Conservation (phyloP, 35 echinoderm and acorn worm species). For the Ophioderma brevispina region DNA sequence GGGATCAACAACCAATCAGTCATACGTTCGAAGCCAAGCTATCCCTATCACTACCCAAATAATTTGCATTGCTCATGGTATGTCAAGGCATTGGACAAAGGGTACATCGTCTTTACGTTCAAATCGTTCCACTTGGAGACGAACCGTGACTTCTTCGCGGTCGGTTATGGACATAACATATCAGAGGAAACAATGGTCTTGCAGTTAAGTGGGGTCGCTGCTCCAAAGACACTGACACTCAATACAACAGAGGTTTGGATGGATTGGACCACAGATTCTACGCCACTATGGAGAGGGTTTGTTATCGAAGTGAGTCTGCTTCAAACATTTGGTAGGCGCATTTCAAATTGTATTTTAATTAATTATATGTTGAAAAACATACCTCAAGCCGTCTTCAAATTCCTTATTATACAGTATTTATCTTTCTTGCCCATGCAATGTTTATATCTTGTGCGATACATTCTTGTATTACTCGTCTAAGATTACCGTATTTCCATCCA, state of each 20-base stretch:
- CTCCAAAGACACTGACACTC: not conserved
- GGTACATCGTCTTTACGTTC: not conserved
- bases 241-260: not conserved
- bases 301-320: not conserved
- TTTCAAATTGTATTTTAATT: no score
- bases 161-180: not conserved
- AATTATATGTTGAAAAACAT: no score
- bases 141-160: not conserved
- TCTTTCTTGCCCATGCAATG: no score
- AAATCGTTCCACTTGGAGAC: not conserved
- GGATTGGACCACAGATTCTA: not conserved
- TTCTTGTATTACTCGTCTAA: no score
- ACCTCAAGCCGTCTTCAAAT: no score
- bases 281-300: not conserved
- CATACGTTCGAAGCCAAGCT: not conserved
- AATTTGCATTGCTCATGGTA: not conserved
- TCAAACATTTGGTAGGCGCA: no score
- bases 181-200: not conserved
- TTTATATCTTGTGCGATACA: no score
- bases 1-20: not conserved
- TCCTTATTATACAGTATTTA: no score
- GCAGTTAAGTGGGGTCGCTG: not conserved
- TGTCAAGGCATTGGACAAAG: not conserved
- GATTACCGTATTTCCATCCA: no score
- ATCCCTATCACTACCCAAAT: not conserved